Percentiles rank a stretch among this genome's conserved stretches.
These are phyloP conservation scores for Tonatia bakeri DNA, from an alignment of 2,113 vertebrate genomes.

Conservation along the genomic window DNA sequence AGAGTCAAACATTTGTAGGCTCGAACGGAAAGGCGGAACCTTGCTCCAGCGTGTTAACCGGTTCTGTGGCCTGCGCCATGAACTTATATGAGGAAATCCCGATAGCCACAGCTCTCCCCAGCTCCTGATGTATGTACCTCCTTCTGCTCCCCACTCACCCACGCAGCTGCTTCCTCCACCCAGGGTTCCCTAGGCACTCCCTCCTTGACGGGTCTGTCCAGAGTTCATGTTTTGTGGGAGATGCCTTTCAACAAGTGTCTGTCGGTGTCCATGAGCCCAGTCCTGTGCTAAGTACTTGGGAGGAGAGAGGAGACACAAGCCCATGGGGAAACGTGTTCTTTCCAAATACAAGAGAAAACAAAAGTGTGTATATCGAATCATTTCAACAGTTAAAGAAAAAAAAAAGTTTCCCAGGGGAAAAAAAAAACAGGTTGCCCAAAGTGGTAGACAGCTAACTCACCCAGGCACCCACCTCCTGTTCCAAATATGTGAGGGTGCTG, in stretches of 20 bases:
- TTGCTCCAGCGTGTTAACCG: neutral
- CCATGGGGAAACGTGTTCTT: neutral
- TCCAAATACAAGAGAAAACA: constrained; percentile 20
- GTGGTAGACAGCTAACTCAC: neutral
- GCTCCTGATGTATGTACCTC: neutral
- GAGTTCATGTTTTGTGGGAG: neutral
- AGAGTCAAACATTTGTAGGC: neutral
- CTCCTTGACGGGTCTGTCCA: neutral
- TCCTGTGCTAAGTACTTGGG: neutral
- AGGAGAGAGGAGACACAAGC: neutral
- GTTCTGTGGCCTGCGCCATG: neutral
- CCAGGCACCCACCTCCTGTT: neutral
- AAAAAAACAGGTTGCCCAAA: neutral
- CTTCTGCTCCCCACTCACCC: neutral
- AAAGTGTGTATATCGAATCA: neutral
- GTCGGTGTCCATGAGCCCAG: neutral
- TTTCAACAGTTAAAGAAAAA: neutral
- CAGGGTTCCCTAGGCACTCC: neutral
- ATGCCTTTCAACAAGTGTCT: neutral
- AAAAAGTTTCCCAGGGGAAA: neutral
- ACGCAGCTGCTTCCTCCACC: neutral
- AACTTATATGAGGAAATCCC: neutral
- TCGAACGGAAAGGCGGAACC: neutral
- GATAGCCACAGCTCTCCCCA: neutral
- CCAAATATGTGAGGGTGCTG: neutral